Base-by-base conservation (phyloP, 1,140 invertebrate genomes). In the Brachionus paranguensis region DNA sequence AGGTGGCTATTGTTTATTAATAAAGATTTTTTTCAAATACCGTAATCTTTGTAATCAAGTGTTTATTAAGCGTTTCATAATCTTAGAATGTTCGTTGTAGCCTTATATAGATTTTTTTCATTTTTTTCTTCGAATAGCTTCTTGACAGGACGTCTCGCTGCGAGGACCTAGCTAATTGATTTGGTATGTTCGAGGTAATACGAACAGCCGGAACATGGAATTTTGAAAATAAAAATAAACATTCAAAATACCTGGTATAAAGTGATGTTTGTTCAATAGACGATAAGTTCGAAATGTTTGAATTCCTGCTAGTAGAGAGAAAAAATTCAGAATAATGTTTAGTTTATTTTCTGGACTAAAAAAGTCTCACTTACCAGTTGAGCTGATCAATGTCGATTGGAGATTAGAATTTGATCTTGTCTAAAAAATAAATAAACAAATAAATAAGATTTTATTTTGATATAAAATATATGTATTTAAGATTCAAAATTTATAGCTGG, bases 281-380 rank as follows among this genome's bases (percentile, higher is more conserved):
- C 17, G 68, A 72, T 72, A 72, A 72, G 68, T 72, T 43, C 68
- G 68, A 72, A 72, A 72, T 43, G 33, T 72, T 20, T 72, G 68
- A 72, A 72, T 72, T 72, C 68, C 68, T 72, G 68, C 17, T 43
- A 72, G 10, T 20, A 43, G n/a, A 43, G 20, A 41, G 29, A 43
- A 43, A 20, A 43, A 41, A 20, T 43, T 72, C 7, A 72, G 17
- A 72, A 37, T 72, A 43, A 37, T 14, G 10, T n/a, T 43, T 33
- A 37, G 29, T 37, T 17, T 41, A 43, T 41, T 17, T 20, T 72
- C 10, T 68, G 20, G 45, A n/a, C 14, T 12, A 29, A 68, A 68
- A 72, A 41, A 72, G 37, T 41, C 33, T 72, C 37, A 20, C 68
- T 72, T 72, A 72, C 68, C 68, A 41, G 41, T 72, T 41, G 68